Conservation (phyloP, 1,140 invertebrate genomes). For the Neotoxoptera formosana region DNA sequence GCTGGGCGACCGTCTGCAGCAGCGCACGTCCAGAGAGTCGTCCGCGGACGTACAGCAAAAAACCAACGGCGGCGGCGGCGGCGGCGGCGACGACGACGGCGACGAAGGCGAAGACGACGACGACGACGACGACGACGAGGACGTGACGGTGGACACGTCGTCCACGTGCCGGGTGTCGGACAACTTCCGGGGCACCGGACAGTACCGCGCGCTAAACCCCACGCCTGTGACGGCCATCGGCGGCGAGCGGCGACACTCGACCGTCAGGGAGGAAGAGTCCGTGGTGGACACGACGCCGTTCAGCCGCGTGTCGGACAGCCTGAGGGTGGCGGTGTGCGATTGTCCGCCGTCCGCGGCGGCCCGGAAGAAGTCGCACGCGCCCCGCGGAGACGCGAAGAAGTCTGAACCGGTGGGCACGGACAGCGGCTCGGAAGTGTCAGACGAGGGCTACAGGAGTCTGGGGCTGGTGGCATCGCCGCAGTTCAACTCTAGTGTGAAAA, state of each 20-base stretch:
- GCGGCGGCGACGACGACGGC: neutral
- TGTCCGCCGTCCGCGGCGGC: neutral
- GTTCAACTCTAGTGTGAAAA: neutral
- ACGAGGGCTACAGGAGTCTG: slow-evolving; percentile 84
- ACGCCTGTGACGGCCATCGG: slow-evolving; percentile 36
- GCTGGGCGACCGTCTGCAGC: neutral
- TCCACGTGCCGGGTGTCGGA: slow-evolving; percentile 59
- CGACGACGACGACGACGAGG: neutral
- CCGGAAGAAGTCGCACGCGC: neutral
- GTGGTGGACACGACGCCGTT: slow-evolving; percentile 60
- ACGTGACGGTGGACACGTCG: slow-evolving; percentile 55
- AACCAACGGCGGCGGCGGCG: too few relatives aligned
- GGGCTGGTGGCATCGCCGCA: slow-evolving; percentile 68
- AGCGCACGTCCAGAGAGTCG: neutral
- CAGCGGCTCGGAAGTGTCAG: slow-evolving; percentile 85
- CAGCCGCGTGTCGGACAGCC: slow-evolving; percentile 60
- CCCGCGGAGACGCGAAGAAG: slow-evolving; percentile 40
- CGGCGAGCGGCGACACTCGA: slow-evolving; percentile 33
- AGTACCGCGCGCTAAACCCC: slow-evolving; percentile 54
- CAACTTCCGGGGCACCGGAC: slow-evolving; percentile 59
- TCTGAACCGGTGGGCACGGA: slow-evolving; percentile 67
- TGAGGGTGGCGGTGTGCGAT: slow-evolving; percentile 13
- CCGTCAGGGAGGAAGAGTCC: slow-evolving; percentile 58
- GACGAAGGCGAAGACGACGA: neutral
- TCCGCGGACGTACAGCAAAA: slow-evolving; percentile 23